Evolutionary conservation across 2,797 vertebrate genomes (phyloP).

Genomic region (Rhabdomys pumilio): DNA sequence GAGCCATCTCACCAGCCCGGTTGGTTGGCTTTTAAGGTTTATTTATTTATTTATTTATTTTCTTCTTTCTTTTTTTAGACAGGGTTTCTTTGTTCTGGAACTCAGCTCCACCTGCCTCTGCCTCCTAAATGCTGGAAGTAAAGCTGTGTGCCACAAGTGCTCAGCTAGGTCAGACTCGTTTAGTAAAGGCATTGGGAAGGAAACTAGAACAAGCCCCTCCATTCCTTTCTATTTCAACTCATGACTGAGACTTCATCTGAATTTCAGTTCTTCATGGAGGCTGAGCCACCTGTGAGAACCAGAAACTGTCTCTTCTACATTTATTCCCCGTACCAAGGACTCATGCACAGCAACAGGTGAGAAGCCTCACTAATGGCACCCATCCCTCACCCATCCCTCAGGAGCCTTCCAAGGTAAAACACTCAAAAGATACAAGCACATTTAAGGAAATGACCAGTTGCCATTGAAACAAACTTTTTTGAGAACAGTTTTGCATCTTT

Average conservation of each 20-base stretch:
- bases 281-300: not conserved
- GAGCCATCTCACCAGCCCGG: too few relatives aligned
- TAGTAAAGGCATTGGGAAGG: not conserved
- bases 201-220: not conserved
- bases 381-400: not conserved
- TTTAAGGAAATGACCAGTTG: not conserved
- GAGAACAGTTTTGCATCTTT: not conserved
- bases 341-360: too few relatives aligned
- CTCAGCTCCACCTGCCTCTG: not conserved
- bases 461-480: not conserved
- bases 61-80: not conserved
- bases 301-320: not conserved
- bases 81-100: not conserved
- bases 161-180: not conserved
- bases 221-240: not conserved
- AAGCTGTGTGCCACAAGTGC: not conserved
- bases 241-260: not conserved
- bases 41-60: not conserved
- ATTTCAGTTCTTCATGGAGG: slow-evolving; percentile 7
- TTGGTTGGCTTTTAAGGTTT: not conserved
- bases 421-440: not conserved
- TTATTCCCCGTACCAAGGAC: not conserved
- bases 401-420: not conserved
- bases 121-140: not conserved
- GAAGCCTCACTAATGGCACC: not conserved